Evolutionary conservation across 2,888 invertebrate genomes (phyloP).

Genomic region (Himalopsyche tibetana): DNA sequence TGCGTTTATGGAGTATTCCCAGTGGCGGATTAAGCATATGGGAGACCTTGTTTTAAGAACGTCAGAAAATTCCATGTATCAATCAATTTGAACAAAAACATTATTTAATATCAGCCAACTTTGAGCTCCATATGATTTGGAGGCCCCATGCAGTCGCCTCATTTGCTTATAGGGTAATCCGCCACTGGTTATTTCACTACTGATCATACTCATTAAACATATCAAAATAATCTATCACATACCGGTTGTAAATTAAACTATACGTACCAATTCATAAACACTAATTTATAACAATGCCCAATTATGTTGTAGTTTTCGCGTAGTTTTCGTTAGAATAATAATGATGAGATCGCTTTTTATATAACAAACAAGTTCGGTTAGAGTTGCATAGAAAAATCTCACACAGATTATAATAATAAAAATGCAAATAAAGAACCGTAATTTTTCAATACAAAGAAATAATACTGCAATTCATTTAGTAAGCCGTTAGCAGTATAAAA

Average conservation of each 20-base stretch:
- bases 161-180: no score
- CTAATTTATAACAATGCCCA: conserved; percentile 26
- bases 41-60: no score
- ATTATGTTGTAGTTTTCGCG: conserved; percentile 23
- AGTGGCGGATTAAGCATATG: no score
- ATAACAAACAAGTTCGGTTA: neutral
- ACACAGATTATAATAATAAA: conserved; percentile 4
- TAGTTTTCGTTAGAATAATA: conserved; percentile 13
- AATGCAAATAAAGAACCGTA: neutral
- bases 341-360: conserved; percentile 23
- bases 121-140: no score
- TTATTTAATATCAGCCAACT: no score
- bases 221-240: neutral
- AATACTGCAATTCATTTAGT: neutral
- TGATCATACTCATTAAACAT: no score
- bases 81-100: no score
- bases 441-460: neutral
- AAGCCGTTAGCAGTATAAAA: conserved; percentile 2
- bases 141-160: no score
- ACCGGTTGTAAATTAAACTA: neutral
- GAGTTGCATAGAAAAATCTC: conserved; percentile 13
- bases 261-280: neutral
- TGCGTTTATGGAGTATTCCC: no score
- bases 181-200: no score
- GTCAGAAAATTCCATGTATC: no score